Conservation (phyloP, 2,113 vertebrate species). For the Osmerus mordax region DNA sequence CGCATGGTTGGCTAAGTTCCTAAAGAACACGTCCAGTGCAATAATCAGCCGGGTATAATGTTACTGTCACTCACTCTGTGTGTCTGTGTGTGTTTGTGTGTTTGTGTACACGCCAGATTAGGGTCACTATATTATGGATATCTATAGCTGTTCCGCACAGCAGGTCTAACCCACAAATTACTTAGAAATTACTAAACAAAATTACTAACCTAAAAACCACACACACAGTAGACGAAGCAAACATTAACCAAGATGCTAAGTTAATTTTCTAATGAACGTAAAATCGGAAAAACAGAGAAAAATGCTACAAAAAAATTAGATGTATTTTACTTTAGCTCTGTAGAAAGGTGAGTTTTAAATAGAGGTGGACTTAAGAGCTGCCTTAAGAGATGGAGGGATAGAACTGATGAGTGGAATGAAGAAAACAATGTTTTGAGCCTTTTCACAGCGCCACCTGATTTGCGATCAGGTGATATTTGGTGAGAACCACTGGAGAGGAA, state of each 20-base stretch:
- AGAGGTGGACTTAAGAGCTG: neutral
- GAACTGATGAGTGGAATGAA: neutral
- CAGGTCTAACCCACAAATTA: conserved; percentile 30
- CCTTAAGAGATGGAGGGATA: conserved; percentile 1
- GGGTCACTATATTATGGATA: neutral
- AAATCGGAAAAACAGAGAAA: conserved; percentile 47
- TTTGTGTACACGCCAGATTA: neutral
- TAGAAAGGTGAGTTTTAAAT: conserved; percentile 15
- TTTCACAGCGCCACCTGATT: neutral
- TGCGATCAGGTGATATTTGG: neutral
- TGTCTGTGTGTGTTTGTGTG: conserved; percentile 10
- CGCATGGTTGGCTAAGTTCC: neutral
- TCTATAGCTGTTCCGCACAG: conserved; percentile 31
- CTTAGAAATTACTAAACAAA: neutral
- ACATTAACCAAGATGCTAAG: neutral
- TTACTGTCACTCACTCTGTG: neutral
- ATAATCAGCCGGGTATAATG: conserved; percentile 43
- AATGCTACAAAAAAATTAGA: conserved; percentile 37
- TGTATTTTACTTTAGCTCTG: conserved; percentile 15
- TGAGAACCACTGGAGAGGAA: neutral
- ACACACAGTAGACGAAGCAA: neutral
- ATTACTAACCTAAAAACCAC: too few relatives aligned
- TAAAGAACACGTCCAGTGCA: conserved; percentile 33
- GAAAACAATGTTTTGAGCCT: neutral
- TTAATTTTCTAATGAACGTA: conserved; percentile 22